These are phyloP conservation scores for Callyntrura guangdongensis DNA, from an alignment of 2,888 invertebrate genomes.

Conservation along the genomic window DNA sequence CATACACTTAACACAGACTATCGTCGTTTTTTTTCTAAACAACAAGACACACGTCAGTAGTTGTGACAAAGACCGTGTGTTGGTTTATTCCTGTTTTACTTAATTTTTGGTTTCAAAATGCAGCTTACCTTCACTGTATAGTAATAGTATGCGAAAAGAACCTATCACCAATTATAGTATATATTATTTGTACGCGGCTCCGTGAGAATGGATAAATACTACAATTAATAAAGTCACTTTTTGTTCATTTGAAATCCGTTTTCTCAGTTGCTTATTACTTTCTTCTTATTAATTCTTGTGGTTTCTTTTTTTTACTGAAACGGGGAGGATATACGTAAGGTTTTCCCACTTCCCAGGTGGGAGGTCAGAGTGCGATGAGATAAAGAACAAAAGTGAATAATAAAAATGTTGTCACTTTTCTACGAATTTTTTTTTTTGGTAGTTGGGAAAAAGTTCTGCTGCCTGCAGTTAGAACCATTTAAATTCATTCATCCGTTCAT, in stretches of 20 bases:
- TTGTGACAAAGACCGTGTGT: too few relatives aligned
- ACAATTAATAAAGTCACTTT: slow-evolving; percentile 51
- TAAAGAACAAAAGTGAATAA: too few relatives aligned
- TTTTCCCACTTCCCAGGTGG: background rate
- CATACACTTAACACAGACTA: background rate
- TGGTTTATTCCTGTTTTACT: too few relatives aligned
- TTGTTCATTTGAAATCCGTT: slow-evolving; percentile 24
- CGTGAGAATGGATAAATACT: slow-evolving; percentile 21
- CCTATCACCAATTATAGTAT: too few relatives aligned
- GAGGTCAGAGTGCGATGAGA: background rate
- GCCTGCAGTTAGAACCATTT: slow-evolving; percentile 64
- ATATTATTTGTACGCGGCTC: background rate
- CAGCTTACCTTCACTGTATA: too few relatives aligned
- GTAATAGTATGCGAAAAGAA: too few relatives aligned
- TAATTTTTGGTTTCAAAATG: too few relatives aligned
- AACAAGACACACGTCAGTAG: background rate
- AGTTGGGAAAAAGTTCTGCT: slow-evolving; percentile 55
- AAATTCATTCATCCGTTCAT: background rate
- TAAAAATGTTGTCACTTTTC: too few relatives aligned
- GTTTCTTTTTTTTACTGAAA: background rate
- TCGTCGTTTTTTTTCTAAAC: too few relatives aligned
- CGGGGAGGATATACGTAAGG: background rate
- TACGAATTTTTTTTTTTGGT: background rate
- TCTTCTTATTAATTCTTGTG: slow-evolving; percentile 9
- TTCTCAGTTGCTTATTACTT: background rate